Percentiles rank a stretch among this genome's conserved stretches.
Conservation (phyloP, 1,140 invertebrate genomes). For the Wiebesia pumilae region DNA sequence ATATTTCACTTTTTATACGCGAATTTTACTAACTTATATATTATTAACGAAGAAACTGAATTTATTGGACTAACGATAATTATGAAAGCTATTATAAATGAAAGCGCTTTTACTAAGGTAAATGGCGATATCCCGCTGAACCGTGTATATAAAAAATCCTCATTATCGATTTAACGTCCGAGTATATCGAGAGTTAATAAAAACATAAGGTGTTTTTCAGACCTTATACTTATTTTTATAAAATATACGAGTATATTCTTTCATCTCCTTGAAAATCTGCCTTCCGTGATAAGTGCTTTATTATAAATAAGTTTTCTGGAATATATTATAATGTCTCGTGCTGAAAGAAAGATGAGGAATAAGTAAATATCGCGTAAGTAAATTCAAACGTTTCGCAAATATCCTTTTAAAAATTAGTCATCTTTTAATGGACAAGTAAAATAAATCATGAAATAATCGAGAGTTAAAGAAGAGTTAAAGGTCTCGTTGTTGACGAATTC, state of each 20-base stretch:
- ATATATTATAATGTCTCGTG: background rate
- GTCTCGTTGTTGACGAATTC: background rate
- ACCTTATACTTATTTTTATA: constrained; percentile 5
- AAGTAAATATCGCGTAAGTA: no score
- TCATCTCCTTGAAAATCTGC: background rate
- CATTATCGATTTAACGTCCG: background rate
- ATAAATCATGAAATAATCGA: background rate
- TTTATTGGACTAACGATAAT: background rate
- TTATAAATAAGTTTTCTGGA: background rate
- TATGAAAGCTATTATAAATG: background rate
- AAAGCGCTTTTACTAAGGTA: background rate
- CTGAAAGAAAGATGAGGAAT: background rate
- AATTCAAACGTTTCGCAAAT: no score
- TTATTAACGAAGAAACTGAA: background rate
- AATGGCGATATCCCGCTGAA: background rate
- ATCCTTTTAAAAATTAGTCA: no score
- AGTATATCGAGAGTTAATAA: constrained; percentile 3
- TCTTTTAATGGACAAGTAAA: background rate
- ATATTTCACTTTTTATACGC: background rate
- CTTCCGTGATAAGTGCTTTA: background rate
- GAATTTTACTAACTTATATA: no score
- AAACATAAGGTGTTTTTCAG: background rate
- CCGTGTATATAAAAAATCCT: background rate
- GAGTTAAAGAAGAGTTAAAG: background rate
- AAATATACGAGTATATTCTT: background rate